Conservation (phyloP, 1,140 invertebrate species). For the Stenopsyche tienmushanensis region DNA sequence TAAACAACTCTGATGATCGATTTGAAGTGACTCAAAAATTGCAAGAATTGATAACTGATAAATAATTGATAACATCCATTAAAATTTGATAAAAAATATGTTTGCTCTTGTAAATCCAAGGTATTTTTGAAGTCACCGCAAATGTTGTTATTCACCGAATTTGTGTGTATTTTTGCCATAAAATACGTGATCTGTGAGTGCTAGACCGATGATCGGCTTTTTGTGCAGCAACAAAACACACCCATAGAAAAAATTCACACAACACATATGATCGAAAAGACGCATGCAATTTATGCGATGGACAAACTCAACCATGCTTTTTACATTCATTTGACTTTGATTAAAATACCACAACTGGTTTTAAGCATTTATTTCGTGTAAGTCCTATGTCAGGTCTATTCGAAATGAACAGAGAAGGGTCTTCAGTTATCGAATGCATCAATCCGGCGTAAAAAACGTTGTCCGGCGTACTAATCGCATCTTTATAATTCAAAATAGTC, state of each 20-base stretch:
- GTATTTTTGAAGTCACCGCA: no score
- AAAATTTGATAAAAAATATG: background rate
- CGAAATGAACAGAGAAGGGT: no score
- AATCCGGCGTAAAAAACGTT: no score
- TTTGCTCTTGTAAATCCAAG: background rate
- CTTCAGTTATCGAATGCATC: no score
- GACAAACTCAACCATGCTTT: background rate
- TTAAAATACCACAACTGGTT: no score
- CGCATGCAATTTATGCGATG: background rate
- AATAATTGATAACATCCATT: background rate
- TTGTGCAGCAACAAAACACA: background rate
- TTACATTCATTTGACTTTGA: background rate
- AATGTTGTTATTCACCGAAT: background rate
- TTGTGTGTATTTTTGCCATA: background rate
- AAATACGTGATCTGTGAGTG: background rate
- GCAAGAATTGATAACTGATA: background rate
- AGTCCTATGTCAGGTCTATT: no score
- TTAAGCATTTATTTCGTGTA: background rate
- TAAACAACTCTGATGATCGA: no score
- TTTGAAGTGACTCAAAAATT: background rate
- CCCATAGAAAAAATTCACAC: no score
- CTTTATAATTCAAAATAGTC: background rate
- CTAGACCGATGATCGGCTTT: no score
- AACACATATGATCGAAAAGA: no score
- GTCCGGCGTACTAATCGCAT: no score